These are phyloP conservation scores for Paramacrobiotus metropolitanus DNA, from an alignment of 1,140 invertebrate genomes.

Conservation along the genomic window DNA sequence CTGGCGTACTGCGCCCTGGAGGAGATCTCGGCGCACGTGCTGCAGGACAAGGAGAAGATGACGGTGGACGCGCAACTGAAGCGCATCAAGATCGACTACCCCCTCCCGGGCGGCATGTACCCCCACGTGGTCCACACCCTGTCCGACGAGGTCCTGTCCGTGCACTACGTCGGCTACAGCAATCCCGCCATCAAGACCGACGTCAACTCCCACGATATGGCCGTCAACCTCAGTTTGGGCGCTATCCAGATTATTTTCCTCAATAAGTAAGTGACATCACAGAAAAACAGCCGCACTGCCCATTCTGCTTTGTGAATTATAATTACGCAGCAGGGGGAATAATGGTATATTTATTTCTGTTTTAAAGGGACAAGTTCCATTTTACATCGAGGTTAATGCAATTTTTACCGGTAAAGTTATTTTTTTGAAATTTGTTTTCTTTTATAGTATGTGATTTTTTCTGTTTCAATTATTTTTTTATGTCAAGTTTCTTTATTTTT, in stretches of 20 bases:
- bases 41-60: slow-evolving; percentile 14
- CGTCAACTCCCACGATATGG: slow-evolving; percentile 36
- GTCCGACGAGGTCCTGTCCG: background rate
- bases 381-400: too few relatives aligned
- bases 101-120: slow-evolving; percentile 12
- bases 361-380: too few relatives aligned
- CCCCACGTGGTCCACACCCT: slow-evolving; percentile 10
- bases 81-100: slow-evolving; percentile 14
- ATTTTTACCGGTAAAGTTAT: too few relatives aligned
- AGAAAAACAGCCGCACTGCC: too few relatives aligned
- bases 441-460: too few relatives aligned
- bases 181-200: slow-evolving; percentile 13
- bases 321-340: too few relatives aligned
- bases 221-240: slow-evolving; percentile 36
- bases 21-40: slow-evolving; percentile 9
- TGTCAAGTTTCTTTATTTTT: too few relatives aligned
- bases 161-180: slow-evolving; percentile 9
- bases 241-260: slow-evolving; percentile 30
- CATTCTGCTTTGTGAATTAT: too few relatives aligned
- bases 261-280: too few relatives aligned
- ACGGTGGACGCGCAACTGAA: slow-evolving; percentile 13
- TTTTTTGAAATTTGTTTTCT: too few relatives aligned
- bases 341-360: too few relatives aligned
- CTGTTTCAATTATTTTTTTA: too few relatives aligned
- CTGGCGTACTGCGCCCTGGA: background rate